Evolutionary conservation across 2,113 vertebrate genomes (phyloP), one percentile per base, ranked within the genome.

Genomic region (Oostethus manadensis): DNA sequence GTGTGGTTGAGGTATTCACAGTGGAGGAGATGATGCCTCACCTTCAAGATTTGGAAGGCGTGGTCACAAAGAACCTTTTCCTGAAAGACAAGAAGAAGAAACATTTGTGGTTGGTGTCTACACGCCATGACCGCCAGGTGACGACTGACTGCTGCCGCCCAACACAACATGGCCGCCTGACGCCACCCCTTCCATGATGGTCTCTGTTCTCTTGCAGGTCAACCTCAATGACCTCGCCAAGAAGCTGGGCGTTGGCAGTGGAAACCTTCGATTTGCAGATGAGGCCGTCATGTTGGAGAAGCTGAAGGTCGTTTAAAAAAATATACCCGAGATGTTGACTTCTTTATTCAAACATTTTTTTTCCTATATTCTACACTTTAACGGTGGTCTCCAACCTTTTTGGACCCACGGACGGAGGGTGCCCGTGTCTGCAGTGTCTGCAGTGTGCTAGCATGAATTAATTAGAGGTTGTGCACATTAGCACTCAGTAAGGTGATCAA

Each of bases 11-110:
- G 95, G 94, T 96, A 50, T 94, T 97, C 79, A 97, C 93, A 0
- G 91, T 98, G 66, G 94, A 98, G 84, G 93, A 97, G 79, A 98
- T 98, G 94, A 95, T 97, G 94, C 90, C 90, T 13, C 91, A 98
- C 0, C 85, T 97, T 14, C 89, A 93, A 58, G 91, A 92, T 7
- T 56, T 96, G 62, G 88, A 79, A 48, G 94, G 94, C 15, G 92
- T 78, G 3, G 88, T 96, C 63, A 92, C 93, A 10, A 99, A 98
- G 81, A 98, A 97, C 74, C 90, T 97, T 14, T 98, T 97, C 74
- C 86, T 98, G 40, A 97, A 93, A 62, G 96, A 99, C 86, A 99
- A 97, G 78, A 98, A 93, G 88, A 96, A 94, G 86, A 98, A 96
- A 77, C 49, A 78, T 1, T 90, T 95, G 60, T 98, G 92, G 92